Base-by-base conservation (phyloP, 2,888 invertebrate species). In the Mactromeris polynyma region DNA sequence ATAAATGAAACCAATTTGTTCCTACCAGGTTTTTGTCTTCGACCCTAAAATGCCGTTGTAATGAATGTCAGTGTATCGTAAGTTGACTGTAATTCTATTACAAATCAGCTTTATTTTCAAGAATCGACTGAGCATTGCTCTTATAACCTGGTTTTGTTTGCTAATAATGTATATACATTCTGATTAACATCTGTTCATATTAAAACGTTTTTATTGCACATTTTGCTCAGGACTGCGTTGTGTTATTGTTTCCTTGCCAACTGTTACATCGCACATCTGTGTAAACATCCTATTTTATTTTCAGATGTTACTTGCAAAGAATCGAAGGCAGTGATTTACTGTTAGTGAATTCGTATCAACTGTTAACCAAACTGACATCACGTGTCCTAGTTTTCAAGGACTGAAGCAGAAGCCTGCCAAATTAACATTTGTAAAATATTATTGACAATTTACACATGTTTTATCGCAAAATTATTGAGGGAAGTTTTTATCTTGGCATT, bases 381-480 rank as follows among this genome's bases (percentile, higher is more conserved):
- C 26, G 58, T n/a, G 26, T n/a, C 58, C 58, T 64, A 26, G 58
- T 64, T n/a, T 26, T 64, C 58, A 64, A 64, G 58, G 58, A 64
- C 58, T 64, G 4, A 64, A 64, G n/a, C 2, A 26, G 21, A 17
- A 73, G 33, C 19, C 73, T 73, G 73, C 17, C 33, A 36, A 36
- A 73, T 58, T 7, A 73, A 6, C 73, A 73, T 73, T 73, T 19
- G 73, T 73, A 73, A 73, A 73, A 33, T 6, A 73, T 73, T 33
- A 73, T 33, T 73, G 36, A 36, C 73, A 73, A 4, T 73, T 73
- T 19, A 73, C 73, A 73, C 73, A 73, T 73, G 73, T 73, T 73
- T 69, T 73, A 73, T 73, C 17, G 36, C 36, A 36, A 33, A 73
- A 9, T 21, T 58, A 3, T 26, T 21, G 9, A 26, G n/a, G 21